Conservation (phyloP, 2,797 vertebrate genomes). For the Vultur gryphus region DNA sequence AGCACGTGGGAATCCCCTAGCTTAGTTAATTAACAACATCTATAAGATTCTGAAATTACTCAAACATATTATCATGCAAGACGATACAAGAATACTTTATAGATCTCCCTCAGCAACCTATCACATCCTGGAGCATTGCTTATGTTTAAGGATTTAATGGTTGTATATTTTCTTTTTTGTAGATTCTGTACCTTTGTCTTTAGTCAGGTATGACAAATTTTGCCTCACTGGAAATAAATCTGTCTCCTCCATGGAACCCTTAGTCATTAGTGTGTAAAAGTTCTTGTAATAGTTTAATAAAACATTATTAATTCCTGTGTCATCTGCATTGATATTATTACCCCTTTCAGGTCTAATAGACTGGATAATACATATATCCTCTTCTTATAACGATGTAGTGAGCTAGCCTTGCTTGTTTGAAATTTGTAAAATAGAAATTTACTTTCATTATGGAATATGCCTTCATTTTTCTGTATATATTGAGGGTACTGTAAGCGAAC, state of each 20-base stretch:
- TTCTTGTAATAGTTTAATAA: neutral
- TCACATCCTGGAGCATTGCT: neutral
- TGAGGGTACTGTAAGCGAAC: neutral
- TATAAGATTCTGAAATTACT: neutral
- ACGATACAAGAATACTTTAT: neutral
- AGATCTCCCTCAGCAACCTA: neutral
- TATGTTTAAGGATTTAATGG: neutral
- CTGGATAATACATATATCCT: neutral
- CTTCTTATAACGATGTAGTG: neutral
- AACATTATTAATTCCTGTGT: neutral
- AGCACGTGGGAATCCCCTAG: rapidly evolving
- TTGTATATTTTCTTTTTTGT: neutral
- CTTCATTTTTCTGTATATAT: neutral
- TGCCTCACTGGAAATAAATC: neutral
- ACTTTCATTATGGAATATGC: neutral
- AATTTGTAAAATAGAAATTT: neutral
- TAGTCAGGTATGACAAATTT: neutral
- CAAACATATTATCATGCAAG: neutral
- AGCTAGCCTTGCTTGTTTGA: neutral
- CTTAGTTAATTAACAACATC: neutral
- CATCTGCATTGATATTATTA: neutral
- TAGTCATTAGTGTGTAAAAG: neutral
- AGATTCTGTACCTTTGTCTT: neutral
- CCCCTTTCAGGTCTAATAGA: neutral
- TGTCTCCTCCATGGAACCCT: neutral